These are phyloP conservation scores for Yoshiicerus persimilis DNA, from an alignment of 1,140 invertebrate species.

Conservation along the genomic window DNA sequence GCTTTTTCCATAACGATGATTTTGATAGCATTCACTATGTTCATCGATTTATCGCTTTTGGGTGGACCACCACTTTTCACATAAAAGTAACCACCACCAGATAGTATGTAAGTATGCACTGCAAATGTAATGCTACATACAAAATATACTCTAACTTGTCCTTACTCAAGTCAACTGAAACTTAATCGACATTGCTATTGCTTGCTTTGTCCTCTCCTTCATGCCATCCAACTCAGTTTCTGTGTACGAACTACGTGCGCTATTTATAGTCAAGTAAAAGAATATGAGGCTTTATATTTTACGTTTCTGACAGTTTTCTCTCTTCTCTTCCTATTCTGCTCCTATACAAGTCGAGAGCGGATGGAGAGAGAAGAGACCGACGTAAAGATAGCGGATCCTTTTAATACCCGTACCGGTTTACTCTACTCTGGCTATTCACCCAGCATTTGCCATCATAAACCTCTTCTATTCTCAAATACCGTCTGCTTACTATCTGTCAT, in stretches of 20 bases:
- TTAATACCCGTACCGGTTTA: not conserved
- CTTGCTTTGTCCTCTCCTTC: not conserved
- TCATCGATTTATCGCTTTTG: slow-evolving; percentile 45
- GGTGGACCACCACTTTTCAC: slow-evolving; percentile 32
- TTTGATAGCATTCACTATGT: slow-evolving; percentile 33
- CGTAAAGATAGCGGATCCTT: not conserved
- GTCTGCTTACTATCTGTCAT: not conserved
- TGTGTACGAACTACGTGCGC: not conserved
- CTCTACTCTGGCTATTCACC: not conserved
- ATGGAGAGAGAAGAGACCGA: not conserved
- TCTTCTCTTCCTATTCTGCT: not conserved
- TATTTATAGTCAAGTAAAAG: slow-evolving; percentile 5
- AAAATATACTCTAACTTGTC: not conserved
- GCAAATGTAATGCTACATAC: not conserved
- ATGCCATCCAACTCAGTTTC: not conserved
- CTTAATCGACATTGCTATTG: not conserved
- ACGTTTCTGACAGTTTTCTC: slow-evolving; percentile 5
- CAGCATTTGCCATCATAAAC: not conserved
- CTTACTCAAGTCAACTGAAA: not conserved
- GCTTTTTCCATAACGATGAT: slow-evolving; percentile 36
- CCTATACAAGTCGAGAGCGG: not conserved
- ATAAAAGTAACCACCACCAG: not conserved
- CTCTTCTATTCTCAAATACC: not conserved
- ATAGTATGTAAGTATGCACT: not conserved
- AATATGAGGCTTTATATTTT: not conserved